Evolutionary conservation across 1,140 invertebrate species (phyloP).

Genomic region (Leptopilina boulardi): DNA sequence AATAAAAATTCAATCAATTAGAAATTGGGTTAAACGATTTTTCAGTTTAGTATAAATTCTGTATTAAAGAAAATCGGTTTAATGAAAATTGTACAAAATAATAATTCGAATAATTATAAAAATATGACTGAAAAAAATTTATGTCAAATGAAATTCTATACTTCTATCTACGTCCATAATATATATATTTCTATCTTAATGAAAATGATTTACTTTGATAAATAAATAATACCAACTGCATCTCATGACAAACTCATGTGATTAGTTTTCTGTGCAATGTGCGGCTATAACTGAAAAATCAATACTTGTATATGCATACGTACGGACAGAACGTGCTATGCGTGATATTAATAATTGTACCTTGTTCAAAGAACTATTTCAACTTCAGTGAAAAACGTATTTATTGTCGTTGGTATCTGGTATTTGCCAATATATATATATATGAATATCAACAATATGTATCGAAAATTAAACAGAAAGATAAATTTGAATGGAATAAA

Average conservation of each 20-base stretch:
- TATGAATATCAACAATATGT: not conserved
- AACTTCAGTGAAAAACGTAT: not conserved
- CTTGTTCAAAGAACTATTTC: not conserved
- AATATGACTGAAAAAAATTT: too few relatives aligned
- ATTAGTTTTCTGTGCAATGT: not conserved
- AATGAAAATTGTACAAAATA: too few relatives aligned
- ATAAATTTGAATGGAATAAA: not conserved
- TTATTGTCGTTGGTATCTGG: not conserved
- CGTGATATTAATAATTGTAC: slow-evolving; percentile 23
- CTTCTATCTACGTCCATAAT: too few relatives aligned
- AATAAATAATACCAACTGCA: not conserved
- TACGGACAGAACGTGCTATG: not conserved
- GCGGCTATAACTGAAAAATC: slow-evolving; percentile 2
- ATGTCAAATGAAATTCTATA: too few relatives aligned
- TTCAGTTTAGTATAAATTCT: too few relatives aligned
- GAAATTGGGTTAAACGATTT: too few relatives aligned
- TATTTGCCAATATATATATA: not conserved
- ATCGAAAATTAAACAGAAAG: not conserved
- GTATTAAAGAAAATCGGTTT: too few relatives aligned
- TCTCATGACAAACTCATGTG: not conserved
- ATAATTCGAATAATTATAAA: too few relatives aligned
- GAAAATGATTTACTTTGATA: too few relatives aligned
- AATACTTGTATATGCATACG: not conserved
- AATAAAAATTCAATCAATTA: too few relatives aligned
- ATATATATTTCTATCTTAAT: too few relatives aligned